Evolutionary conservation across 2,113 vertebrate species (phyloP), one percentile per base, ranked within the genome.

Genomic region (Hyperoodon ampullatus): DNA sequence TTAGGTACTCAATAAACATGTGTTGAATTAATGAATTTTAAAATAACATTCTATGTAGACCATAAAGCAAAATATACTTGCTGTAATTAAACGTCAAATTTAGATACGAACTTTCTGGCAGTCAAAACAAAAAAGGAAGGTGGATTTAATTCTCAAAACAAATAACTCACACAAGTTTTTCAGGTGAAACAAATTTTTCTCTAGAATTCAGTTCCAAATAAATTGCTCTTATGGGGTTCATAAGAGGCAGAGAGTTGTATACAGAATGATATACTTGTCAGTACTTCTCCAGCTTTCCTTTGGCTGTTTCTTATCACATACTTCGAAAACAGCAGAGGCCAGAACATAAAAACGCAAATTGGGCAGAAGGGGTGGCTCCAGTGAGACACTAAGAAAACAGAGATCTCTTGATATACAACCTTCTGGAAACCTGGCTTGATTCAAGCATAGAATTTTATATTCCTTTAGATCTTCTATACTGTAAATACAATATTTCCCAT

Each of bases 151-250:
- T 81, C 33, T 50, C 47, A 16, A 80, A 93, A 90, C 35, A 1
- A 70, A 82, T 35, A 58, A 92, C 55, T 44, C 26, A 44, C 39
- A 66, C 10, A 21, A 86, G 21, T 42, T 63, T 94, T 81, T 81
- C 50, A 86, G 35, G 13, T 86, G 26, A 81, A 92, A 71, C 11
- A 35, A 78, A 53, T 5, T 18, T 71, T 88, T 53, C 78, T 81
- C 39, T 84, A 93, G 28, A 82, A 93, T 91, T 88, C 24, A 23
- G 1, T 70, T 88, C 18, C 82, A 92, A 92, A 58, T 70, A 96
- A 96, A 66, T 74, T 92, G 26, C 18, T 74, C 35, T 63, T 3
- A 85, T 61, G 21, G 26, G 14, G 5, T 42, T 90, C 42, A 68
- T 70, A 77, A 94, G 58, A 94, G 33, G 35, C 42, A 35, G 5